Percentiles rank a stretch among this genome's conserved stretches.
Conservation (phyloP, 1,140 invertebrate genomes). For the Trichoplusia ni region DNA sequence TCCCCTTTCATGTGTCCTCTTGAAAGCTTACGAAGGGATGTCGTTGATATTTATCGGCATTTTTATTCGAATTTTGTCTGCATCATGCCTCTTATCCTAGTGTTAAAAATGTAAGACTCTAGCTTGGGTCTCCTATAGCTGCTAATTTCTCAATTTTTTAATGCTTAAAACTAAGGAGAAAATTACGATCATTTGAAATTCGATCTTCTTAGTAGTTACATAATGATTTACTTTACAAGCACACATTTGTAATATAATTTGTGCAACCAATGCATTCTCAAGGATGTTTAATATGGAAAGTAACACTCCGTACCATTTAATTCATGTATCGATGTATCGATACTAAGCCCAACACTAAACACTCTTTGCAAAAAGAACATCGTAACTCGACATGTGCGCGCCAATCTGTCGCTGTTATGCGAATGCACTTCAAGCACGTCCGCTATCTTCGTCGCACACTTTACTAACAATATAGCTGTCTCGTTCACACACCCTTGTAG, state of each 20-base stretch:
- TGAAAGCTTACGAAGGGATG: conserved; percentile 51
- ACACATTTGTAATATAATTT: too few relatives aligned
- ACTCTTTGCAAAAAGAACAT: conserved; percentile 75
- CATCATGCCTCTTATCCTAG: too few relatives aligned
- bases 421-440: conserved; percentile 50
- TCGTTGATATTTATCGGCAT: neutral
- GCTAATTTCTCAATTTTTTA: too few relatives aligned
- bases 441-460: conserved; percentile 38
- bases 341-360: conserved; percentile 44
- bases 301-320: too few relatives aligned
- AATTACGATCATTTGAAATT: too few relatives aligned
- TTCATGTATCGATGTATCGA: conserved; percentile 4
- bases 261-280: too few relatives aligned
- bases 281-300: too few relatives aligned
- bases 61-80: neutral
- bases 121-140: too few relatives aligned
- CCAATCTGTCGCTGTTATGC: conserved; percentile 76
- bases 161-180: too few relatives aligned
- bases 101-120: too few relatives aligned
- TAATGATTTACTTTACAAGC: too few relatives aligned
- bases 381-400: conserved; percentile 76
- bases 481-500: conserved; percentile 45
- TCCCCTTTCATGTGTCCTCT: conserved; percentile 58
- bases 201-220: too few relatives aligned
- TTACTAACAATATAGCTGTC: conserved; percentile 22